A percentile compares a stretch with the other conserved stretches of the same genome.
phyloP scores from a whole-genome alignment of 1,140 invertebrate species.

The Alviniconcha marisindica region DNA sequence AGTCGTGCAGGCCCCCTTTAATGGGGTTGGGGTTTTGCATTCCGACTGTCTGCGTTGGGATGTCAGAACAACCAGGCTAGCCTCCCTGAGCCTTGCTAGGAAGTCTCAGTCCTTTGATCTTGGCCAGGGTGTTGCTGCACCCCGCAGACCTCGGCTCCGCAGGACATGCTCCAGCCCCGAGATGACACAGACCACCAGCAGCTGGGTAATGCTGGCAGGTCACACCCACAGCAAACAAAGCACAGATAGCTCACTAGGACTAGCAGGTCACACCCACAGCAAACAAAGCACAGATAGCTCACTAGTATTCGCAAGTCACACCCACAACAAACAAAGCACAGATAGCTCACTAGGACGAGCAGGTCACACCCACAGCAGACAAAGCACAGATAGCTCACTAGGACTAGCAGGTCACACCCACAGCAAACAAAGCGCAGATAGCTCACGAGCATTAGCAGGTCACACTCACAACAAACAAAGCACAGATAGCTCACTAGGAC shows the following conservation, averaged over 20 bases:
- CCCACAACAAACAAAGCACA: no score
- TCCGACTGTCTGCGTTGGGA: neutral
- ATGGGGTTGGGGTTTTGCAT: neutral
- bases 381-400: no score
- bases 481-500: no score
- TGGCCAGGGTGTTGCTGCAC: neutral
- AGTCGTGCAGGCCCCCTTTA: neutral
- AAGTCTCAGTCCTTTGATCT: conserved; percentile 6
- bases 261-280: neutral
- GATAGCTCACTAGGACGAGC: neutral
- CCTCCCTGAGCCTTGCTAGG: neutral
- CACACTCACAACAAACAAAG: no score
- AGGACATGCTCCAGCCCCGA: conserved; percentile 1
- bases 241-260: neutral
- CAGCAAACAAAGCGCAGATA: no score
- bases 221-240: neutral
- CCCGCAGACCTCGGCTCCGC: neutral
- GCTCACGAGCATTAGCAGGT: neutral
- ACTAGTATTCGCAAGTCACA: no score
- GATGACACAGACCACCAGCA: neutral
- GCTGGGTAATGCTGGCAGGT: neutral
- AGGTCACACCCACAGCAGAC: neutral
- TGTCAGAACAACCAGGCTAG: neutral
- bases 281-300: no score
- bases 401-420: no score